Percentiles rank a stretch among this genome's conserved stretches.
phyloP scores from a whole-genome alignment of 2,888 invertebrate species.

The Pachycephus smyrnensis region DNA sequence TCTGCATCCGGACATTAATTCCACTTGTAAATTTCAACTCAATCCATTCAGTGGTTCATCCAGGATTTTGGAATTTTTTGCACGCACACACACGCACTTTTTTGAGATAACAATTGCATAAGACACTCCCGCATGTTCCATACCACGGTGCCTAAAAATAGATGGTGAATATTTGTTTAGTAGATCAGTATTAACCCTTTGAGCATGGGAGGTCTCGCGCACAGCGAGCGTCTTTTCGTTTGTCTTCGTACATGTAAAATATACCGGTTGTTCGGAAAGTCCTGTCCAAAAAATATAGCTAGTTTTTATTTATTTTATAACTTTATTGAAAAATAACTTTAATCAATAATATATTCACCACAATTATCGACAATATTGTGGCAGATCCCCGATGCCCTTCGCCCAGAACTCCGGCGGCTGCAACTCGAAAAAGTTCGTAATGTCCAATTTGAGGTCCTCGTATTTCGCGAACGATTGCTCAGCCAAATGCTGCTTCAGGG shows the following conservation, averaged over 20 bases:
- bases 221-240: too few relatives aligned
- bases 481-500: not conserved
- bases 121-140: too few relatives aligned
- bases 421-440: not conserved
- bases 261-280: not conserved
- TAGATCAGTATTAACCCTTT: too few relatives aligned
- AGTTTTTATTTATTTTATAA: not conserved
- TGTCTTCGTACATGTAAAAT: not conserved
- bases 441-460: not conserved
- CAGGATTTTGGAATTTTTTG: too few relatives aligned
- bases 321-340: slow-evolving; percentile 1
- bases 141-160: too few relatives aligned
- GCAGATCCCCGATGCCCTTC: not conserved
- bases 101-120: too few relatives aligned
- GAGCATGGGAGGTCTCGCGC: too few relatives aligned
- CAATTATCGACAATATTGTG: not conserved
- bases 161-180: too few relatives aligned
- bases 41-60: too few relatives aligned
- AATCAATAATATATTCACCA: slow-evolving; percentile 2
- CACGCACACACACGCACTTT: too few relatives aligned
- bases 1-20: too few relatives aligned
- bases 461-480: not conserved
- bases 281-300: slow-evolving; percentile 11
- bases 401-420: not conserved
- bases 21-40: too few relatives aligned